Evolutionary conservation across 2,113 vertebrate genomes (phyloP), one percentile per base, ranked within the genome.

Genomic region (Pluvianellus socialis): DNA sequence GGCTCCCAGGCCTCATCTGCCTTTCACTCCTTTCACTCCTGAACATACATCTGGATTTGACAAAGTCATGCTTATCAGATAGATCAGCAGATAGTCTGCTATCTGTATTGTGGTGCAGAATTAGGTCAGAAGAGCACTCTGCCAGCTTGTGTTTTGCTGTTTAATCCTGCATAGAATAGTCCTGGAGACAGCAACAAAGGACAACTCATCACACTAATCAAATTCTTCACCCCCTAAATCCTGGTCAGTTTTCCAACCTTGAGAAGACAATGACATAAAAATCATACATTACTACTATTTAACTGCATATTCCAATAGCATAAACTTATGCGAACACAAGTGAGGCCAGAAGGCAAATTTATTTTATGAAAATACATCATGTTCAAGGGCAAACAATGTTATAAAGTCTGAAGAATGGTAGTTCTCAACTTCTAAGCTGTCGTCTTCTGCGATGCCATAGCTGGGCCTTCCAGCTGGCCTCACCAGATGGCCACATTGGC

Each of bases 51-150:
- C 68, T 82, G 62, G 74, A 87, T 85, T 81, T 90, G 87, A 95
- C 91, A 85, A 79, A 87, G 93, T 85, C 80, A 75, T 23, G 73
- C 70, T 77, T 82, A 85, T 91, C 86, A 80, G 79, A 63, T 0
- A 59, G 75, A 96, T 84, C 67, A 93, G 67, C 86, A 96, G 83
- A 92, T 55, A 95, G 75, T 23, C 73, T 94, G 76, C 76, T 86
- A 47, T 80, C 86, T 79, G 65, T 66, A 72, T 14, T 66, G 62
- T 33, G 79, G 83, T 30, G 61, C 47, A 92, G 68, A 92, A 77
- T 44, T 71, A 81, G 86, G 86, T 81, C 76, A 71, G 73, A 87
- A 79, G 65, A 91, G 44, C 80, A 79, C 28, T 80, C 47, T 49
- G 52, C n/a, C 72, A 67, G 61, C 47, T 77, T 86, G 68, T 59